Evolutionary conservation across 1,140 invertebrate genomes (phyloP).

Genomic region (Pteromalus puparum): DNA sequence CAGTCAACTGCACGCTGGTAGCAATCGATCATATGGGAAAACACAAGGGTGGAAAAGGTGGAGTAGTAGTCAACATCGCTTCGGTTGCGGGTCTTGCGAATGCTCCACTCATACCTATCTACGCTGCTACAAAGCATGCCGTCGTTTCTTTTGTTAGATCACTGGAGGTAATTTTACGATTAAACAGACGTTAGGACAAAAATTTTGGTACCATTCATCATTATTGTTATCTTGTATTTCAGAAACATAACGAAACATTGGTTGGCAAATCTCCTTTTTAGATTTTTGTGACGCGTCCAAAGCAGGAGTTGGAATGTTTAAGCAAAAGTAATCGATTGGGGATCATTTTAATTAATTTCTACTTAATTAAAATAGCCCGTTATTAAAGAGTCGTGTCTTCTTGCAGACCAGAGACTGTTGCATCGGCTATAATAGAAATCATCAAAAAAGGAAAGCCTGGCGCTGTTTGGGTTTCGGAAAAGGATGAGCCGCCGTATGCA

Average conservation of each 20-base stretch:
- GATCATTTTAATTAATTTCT: too few species aligned
- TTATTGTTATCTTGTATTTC: background rate
- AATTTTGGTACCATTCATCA: background rate
- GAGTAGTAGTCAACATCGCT: background rate
- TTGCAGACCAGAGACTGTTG: conserved; percentile 67
- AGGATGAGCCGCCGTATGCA: conserved; percentile 49
- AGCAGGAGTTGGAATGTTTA: too few species aligned
- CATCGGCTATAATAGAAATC: conserved; percentile 69
- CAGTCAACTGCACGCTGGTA: background rate
- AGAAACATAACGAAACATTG: background rate
- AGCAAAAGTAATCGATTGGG: too few species aligned
- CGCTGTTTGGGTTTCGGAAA: conserved; percentile 71
- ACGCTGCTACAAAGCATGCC: background rate
- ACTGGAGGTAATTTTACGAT: background rate
- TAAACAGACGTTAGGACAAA: background rate
- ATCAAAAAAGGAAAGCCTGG: conserved; percentile 72
- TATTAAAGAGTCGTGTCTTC: too few species aligned
- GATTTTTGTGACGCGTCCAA: too few species aligned
- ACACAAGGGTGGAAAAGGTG: background rate
- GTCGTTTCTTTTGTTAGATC: background rate
- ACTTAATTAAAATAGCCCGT: too few species aligned
- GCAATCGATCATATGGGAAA: background rate
- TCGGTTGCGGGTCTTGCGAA: background rate
- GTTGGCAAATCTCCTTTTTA: too few species aligned
- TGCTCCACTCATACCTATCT: background rate